A percentile compares a stretch with the other conserved stretches of the same genome.
Evolutionary conservation across 1,140 invertebrate species (phyloP).

Genomic region (Panagrolaimus sp.): DNA sequence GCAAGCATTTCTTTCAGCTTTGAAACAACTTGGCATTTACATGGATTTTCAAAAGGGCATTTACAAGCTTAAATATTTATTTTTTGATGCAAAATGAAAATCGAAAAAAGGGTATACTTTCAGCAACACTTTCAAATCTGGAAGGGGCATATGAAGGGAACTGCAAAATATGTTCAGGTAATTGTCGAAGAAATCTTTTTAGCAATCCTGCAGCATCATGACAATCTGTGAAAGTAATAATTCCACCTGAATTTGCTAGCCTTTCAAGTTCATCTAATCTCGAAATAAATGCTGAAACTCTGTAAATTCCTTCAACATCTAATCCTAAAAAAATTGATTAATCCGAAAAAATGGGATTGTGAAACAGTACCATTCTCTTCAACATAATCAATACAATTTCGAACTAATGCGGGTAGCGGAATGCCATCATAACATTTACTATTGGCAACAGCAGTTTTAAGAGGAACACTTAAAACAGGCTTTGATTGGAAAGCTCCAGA

Average conservation of each 20-base stretch:
- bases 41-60: conserved; percentile 30
- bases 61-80: conserved; percentile 25
- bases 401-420: conserved; percentile 42
- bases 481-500: not conserved
- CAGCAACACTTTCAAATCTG: conserved; percentile 13
- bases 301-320: conserved; percentile 49
- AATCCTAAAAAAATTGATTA: conserved; percentile 47
- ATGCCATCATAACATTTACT: conserved; percentile 44
- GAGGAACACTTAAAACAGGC: conserved; percentile 40
- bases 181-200: conserved; percentile 40
- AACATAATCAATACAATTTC: conserved; percentile 50
- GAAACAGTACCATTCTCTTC: conserved; percentile 30
- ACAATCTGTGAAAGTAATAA: conserved; percentile 29
- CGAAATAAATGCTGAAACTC: conserved; percentile 47
- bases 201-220: conserved; percentile 50
- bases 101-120: conserved; percentile 1
- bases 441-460: conserved; percentile 34
- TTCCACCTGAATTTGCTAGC: conserved; percentile 27
- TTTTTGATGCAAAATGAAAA: not conserved
- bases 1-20: conserved; percentile 35
- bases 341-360: not conserved
- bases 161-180: conserved; percentile 31
- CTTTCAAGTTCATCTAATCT: conserved; percentile 47
- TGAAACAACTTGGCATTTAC: conserved; percentile 28
- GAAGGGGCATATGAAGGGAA: conserved; percentile 6